phyloP scores from a whole-genome alignment of 2,797 vertebrate genomes.

The Eremophila alpestris region DNA sequence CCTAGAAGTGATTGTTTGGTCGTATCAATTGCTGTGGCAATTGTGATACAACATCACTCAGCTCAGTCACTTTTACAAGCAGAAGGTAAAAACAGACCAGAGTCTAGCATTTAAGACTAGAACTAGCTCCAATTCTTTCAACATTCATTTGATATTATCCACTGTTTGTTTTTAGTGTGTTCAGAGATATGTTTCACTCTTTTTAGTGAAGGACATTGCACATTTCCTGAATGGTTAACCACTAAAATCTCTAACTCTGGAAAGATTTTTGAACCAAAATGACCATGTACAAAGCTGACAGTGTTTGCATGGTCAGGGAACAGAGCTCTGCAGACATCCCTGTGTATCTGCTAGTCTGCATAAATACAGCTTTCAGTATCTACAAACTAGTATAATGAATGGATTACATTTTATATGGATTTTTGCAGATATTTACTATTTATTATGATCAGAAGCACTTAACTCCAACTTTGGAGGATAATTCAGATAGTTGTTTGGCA shows the following conservation, averaged over 20 bases:
- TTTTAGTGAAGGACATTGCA: neutral
- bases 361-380: neutral
- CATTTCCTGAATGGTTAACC: rapidly evolving
- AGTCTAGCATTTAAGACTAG: neutral
- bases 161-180: neutral
- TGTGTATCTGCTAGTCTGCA: neutral
- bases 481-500: neutral
- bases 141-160: neutral
- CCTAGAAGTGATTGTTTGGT: neutral
- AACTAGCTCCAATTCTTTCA: neutral
- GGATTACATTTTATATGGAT: neutral
- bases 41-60: neutral
- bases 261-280: neutral
- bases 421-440: neutral
- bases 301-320: neutral
- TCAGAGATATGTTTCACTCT: neutral
- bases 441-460: neutral
- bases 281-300: neutral
- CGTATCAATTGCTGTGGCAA: neutral
- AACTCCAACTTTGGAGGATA: neutral
- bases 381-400: neutral
- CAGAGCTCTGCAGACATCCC: neutral
- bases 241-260: neutral
- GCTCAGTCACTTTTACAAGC: neutral
- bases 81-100: neutral